A percentile compares a stretch with the other conserved stretches of the same genome.
Evolutionary conservation across 2,888 invertebrate genomes (phyloP).

Genomic region (Cancer borealis): DNA sequence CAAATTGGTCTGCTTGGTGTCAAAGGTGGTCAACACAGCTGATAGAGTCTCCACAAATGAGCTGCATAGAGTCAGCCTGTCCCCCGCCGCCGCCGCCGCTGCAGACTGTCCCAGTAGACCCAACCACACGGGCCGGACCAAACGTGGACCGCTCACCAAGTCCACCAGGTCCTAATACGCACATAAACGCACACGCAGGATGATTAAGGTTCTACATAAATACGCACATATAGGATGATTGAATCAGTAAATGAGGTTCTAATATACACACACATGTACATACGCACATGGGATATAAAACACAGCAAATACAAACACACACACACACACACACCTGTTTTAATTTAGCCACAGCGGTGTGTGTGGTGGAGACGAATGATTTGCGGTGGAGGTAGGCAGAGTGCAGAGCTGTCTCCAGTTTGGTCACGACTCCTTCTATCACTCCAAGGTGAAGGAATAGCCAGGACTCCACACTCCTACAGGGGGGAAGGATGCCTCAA

Average conservation of each 20-base stretch:
- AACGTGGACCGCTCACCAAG: conserved; percentile 85
- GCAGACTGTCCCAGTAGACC: conserved; percentile 81
- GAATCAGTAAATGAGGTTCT: too few relatives aligned
- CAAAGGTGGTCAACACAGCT: conserved; percentile 81
- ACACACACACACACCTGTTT: conserved; percentile 66
- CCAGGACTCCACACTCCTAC: conserved; percentile 86
- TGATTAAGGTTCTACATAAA: background rate
- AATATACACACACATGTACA: background rate
- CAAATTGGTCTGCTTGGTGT: conserved; percentile 94
- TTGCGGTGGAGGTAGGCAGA: conserved; percentile 83
- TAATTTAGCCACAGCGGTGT: conserved; percentile 69
- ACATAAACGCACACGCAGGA: background rate
- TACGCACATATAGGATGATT: too few relatives aligned
- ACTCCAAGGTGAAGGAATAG: conserved; percentile 80
- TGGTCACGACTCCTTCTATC: conserved; percentile 87
- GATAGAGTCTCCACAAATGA: conserved; percentile 80
- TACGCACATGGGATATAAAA: background rate
- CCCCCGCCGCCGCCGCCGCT: conserved; percentile 79
- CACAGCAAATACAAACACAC: background rate
- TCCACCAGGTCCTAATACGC: conserved; percentile 84
- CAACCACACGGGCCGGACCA: conserved; percentile 86
- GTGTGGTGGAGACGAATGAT: conserved; percentile 68
- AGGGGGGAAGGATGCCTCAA: conserved; percentile 78
- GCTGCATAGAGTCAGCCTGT: conserved; percentile 79
- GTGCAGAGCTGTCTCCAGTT: conserved; percentile 86